Percentiles rank a stretch among this genome's conserved stretches.
Evolutionary conservation across 1,140 invertebrate genomes (phyloP).

Genomic region (Penaeus japonicus): DNA sequence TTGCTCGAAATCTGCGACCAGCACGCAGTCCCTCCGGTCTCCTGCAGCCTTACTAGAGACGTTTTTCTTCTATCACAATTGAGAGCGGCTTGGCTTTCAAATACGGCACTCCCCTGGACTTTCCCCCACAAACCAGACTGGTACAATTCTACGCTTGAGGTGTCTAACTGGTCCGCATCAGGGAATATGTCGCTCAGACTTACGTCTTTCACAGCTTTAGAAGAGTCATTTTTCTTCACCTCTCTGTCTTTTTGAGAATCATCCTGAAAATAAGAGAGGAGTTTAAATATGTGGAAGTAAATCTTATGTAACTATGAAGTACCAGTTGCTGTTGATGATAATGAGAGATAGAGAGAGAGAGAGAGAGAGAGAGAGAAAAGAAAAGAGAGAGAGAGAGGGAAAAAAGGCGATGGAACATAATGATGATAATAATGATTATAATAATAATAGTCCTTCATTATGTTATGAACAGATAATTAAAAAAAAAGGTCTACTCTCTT

Average conservation of each 20-base stretch:
- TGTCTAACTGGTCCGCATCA: background rate
- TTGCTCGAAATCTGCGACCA: background rate
- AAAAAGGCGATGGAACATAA: background rate
- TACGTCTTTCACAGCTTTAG: background rate
- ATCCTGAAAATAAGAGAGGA: too few relatives aligned
- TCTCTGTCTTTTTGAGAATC: too few relatives aligned
- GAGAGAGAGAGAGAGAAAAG: background rate
- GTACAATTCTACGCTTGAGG: background rate
- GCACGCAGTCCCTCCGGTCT: background rate
- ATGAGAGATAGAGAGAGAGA: background rate
- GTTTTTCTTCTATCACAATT: background rate
- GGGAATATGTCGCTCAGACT: conserved; percentile 20
- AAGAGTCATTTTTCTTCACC: too few relatives aligned
- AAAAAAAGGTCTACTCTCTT: too few relatives aligned
- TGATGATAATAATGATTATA: too few relatives aligned
- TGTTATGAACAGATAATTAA: too few relatives aligned
- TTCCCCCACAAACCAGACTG: background rate
- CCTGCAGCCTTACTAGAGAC: background rate
- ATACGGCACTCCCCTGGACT: background rate
- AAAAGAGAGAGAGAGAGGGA: background rate
- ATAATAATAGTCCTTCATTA: too few relatives aligned
- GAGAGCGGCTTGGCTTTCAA: background rate
- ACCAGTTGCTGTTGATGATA: too few relatives aligned
- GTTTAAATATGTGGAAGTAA: too few relatives aligned
- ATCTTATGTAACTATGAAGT: too few relatives aligned